Percentiles rank a stretch among this genome's conserved stretches.
Conservation (phyloP, 2,797 vertebrate genomes). For the Halcyon leucocephala region DNA sequence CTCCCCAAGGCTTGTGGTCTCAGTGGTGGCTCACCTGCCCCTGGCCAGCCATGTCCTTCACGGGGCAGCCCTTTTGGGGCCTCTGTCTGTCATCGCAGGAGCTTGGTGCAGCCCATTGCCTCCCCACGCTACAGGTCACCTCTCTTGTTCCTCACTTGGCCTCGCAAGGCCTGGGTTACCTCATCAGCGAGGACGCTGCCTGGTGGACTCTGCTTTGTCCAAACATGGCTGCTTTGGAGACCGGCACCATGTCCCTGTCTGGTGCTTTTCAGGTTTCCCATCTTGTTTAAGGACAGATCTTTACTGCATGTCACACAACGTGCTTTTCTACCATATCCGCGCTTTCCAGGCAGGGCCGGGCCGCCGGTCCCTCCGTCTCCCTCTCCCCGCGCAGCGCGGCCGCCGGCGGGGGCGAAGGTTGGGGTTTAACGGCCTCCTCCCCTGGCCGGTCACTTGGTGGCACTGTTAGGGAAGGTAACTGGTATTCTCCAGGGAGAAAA, state of each 20-base stretch:
- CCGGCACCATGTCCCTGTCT: not conserved
- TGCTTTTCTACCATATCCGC: not conserved
- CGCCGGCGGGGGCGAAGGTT: too few species aligned
- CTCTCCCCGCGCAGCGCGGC: too few species aligned
- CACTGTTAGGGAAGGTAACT: too few species aligned
- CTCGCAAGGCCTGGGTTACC: not conserved
- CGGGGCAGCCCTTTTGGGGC: not conserved
- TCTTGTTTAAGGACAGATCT: not conserved
- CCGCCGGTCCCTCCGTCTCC: too few species aligned
- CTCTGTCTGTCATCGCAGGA: accelerated
- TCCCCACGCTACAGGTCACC: not conserved
- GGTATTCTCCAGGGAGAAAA: too few species aligned
- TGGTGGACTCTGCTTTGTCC: not conserved
- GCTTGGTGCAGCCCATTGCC: accelerated
- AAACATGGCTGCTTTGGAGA: not conserved
- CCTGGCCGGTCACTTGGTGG: too few species aligned
- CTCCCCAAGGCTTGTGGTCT: not conserved
- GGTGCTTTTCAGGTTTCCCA: not conserved
- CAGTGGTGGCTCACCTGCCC: not conserved
- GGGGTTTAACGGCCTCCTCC: too few species aligned
- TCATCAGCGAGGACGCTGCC: not conserved
- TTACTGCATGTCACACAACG: accelerated
- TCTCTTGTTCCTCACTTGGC: not conserved
- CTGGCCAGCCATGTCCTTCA: not conserved
- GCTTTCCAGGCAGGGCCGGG: too few species aligned